Evolutionary conservation across 2,888 invertebrate species (phyloP), one percentile per base, ranked within the genome.

Genomic region (Pristionchus arcanus): DNA sequence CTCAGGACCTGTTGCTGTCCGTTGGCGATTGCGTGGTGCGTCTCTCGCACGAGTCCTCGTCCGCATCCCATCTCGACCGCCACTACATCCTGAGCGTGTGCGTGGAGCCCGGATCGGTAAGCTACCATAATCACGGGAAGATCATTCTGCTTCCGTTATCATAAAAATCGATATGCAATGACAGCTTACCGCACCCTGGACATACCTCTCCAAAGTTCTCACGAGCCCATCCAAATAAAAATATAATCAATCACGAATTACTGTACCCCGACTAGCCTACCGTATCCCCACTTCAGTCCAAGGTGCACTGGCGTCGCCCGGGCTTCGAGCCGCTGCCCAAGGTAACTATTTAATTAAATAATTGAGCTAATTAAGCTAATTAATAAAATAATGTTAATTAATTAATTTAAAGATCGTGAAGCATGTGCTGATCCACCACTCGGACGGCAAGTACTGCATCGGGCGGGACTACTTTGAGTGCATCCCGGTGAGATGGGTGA

Each of bases 281-380:
- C 31, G 31, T n/a, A 31, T 2, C 68, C 59, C 68, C 15, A 3
- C 1, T 71, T 16, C 34, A 71, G 71, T 71, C 71, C 15, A 34
- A 71, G 34, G 71, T 71, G 16, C 34, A 71, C 31, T 71, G 71
- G 71, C 71, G 71, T 71, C 71, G 71, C 5, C 71, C 71, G 4
- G 71, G 71, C 31, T 71, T 71, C 71, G 71, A 71, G 71, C 21
- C 71, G 34, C 71, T 71, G 71, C 71, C 71, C 31, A 71, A 71
- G 63, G 63, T 63, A n/a, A 49, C 13, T 49, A 49, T 11, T 9
- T 49, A 49, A 49, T 49, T 42, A 5, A 42, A 3, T 49, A 49
- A 49, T 49, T 49, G 13, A 11, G n/a, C 19, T 59, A 59, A 59
- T 59, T 59, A 59, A 59, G 59, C 19, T 59, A 59, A 59, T 55